phyloP scores from a whole-genome alignment of 2,888 invertebrate species.

The Caenorhabditis doughertyi region DNA sequence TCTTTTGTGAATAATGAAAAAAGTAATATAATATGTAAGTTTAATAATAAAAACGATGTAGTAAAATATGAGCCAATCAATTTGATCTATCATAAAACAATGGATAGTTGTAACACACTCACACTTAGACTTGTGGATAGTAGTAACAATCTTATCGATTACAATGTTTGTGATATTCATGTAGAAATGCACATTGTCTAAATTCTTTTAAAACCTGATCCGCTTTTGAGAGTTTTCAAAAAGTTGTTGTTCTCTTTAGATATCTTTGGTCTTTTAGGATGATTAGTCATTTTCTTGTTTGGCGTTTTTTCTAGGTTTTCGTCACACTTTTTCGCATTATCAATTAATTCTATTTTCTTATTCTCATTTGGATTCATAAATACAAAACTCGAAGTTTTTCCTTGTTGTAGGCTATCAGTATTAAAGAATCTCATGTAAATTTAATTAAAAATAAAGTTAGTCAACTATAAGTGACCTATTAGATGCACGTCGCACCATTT shows the following conservation, averaged over 20 bases:
- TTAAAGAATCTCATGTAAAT: conserved; percentile 32
- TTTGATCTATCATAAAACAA: conserved; percentile 15
- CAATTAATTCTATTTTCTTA: conserved; percentile 58
- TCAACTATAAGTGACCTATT: conserved; percentile 15
- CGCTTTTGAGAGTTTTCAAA: conserved; percentile 30
- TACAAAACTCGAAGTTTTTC: conserved; percentile 21
- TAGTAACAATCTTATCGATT: neutral
- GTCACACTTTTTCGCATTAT: neutral
- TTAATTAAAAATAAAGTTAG: conserved; percentile 20
- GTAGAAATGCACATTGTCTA: conserved; percentile 47
- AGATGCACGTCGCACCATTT: neutral
- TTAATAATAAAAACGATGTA: neutral
- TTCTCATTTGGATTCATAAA: conserved; percentile 57
- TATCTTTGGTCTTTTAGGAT: no score
- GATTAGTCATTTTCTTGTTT: no score
- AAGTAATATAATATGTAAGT: conserved; percentile 33
- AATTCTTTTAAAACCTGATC: conserved; percentile 14
- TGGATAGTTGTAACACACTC: conserved; percentile 12
- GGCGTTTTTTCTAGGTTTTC: no score
- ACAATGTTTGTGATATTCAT: conserved; percentile 28
- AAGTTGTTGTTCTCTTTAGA: no score
- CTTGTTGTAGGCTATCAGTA: no score
- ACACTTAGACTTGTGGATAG: conserved; percentile 15
- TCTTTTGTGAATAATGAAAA: conserved; percentile 17
- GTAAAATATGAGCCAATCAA: conserved; percentile 26